These are phyloP conservation scores for Taxidea taxus DNA, from an alignment of 2,113 vertebrate genomes.

Conservation along the genomic window DNA sequence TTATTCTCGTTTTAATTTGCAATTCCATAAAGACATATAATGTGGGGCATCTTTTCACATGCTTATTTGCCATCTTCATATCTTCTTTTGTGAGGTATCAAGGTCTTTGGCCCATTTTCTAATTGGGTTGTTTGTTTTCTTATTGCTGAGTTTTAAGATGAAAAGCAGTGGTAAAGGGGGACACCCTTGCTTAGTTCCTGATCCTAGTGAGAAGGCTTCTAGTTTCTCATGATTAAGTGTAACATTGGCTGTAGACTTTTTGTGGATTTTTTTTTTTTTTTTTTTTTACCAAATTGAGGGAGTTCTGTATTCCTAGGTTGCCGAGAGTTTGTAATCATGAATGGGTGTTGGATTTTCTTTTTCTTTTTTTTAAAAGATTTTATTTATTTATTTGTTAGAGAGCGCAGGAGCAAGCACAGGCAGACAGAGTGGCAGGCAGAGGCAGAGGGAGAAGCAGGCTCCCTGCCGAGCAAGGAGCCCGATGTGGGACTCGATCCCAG, in stretches of 20 bases:
- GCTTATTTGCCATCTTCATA: too few relatives aligned
- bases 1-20: background rate
- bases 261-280: background rate
- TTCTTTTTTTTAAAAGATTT: too few relatives aligned
- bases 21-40: background rate
- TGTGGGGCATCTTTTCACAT: too few relatives aligned
- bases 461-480: too few relatives aligned
- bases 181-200: background rate
- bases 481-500: too few relatives aligned
- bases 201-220: background rate
- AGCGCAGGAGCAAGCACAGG: too few relatives aligned
- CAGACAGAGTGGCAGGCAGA: too few relatives aligned
- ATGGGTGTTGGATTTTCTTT: background rate
- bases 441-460: too few relatives aligned
- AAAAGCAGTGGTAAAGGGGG: background rate
- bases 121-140: background rate
- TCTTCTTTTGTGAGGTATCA: too few relatives aligned
- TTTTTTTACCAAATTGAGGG: background rate
- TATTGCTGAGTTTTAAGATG: background rate
- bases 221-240: background rate
- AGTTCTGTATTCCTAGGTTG: background rate
- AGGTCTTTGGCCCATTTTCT: too few relatives aligned
- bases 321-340: background rate
- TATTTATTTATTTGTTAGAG: too few relatives aligned
- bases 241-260: background rate